Conservation (phyloP, 2,797 vertebrate species). For the Pangasius sanitwongsei region DNA sequence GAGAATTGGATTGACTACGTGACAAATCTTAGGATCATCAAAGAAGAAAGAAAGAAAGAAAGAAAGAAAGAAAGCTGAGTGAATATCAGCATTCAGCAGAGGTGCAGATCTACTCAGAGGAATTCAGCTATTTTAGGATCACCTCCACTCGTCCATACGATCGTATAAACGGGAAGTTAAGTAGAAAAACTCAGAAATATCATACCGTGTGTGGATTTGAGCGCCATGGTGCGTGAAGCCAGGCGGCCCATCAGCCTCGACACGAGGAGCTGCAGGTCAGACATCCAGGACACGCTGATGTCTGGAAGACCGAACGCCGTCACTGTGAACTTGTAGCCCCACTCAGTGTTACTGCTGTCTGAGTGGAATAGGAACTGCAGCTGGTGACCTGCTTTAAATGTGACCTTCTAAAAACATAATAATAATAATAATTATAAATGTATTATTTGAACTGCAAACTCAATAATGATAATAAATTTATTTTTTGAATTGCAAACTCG, state of each 20-base stretch:
- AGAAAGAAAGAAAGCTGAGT: neutral
- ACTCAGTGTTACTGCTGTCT: conserved; percentile 96
- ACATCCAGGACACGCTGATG: conserved; percentile 91
- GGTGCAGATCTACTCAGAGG: neutral
- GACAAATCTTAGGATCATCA: too few relatives aligned
- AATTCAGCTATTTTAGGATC: neutral
- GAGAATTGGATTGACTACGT: neutral
- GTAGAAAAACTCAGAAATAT: neutral
- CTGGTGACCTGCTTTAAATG: conserved; percentile 93
- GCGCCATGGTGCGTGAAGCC: conserved; percentile 89
- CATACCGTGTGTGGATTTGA: conserved; percentile 84
- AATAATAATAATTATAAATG: neutral
- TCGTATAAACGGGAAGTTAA: neutral
- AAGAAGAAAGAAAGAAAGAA: neutral
- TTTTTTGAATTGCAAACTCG: neutral
- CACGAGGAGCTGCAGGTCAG: conserved; percentile 92
- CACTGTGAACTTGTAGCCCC: conserved; percentile 96
- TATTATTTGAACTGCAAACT: neutral
- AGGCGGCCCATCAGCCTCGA: conserved; percentile 96
- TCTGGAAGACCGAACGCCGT: conserved; percentile 92
- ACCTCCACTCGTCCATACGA: neutral
- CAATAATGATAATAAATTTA: neutral
- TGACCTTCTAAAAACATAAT: conserved; percentile 83
- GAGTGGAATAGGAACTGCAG: conserved; percentile 99
- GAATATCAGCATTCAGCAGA: neutral